Conservation (phyloP, 2,113 vertebrate species). For the Hippocampus mohnikei region DNA sequence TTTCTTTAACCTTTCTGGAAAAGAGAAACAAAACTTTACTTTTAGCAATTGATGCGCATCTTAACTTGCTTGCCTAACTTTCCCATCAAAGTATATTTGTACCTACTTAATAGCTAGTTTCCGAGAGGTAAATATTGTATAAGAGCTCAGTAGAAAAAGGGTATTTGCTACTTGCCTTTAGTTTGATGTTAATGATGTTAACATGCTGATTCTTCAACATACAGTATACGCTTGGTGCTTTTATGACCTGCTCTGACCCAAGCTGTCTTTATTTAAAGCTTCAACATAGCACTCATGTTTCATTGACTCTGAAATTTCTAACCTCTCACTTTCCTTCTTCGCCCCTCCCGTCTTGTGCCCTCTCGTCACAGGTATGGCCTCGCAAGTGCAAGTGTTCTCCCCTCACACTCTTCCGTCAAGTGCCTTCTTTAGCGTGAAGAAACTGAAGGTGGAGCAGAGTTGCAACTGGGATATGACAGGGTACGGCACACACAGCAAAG, state of each 20-base stretch:
- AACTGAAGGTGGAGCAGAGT: slow-evolving; percentile 97
- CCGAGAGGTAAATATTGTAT: neutral
- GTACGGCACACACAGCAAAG: slow-evolving; percentile 96
- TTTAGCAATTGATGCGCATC: neutral
- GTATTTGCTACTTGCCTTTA: slow-evolving; percentile 9
- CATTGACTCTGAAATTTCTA: slow-evolving; percentile 67
- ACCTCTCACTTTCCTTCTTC: slow-evolving; percentile 60
- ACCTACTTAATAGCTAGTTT: neutral
- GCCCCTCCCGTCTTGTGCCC: slow-evolving; percentile 44
- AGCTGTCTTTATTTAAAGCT: slow-evolving; percentile 71
- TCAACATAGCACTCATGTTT: slow-evolving; percentile 61
- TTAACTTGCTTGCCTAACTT: neutral
- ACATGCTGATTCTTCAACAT: slow-evolving; percentile 26
- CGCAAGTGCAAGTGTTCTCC: slow-evolving; percentile 97
- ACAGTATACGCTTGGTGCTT: slow-evolving; percentile 36
- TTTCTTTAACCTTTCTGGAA: neutral
- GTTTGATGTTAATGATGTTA: slow-evolving; percentile 19
- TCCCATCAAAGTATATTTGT: neutral
- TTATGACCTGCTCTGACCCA: slow-evolving; percentile 59
- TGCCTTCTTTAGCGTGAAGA: slow-evolving; percentile 99
- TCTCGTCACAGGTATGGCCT: slow-evolving; percentile 90
- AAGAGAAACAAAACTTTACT: neutral
- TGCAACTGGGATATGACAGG: slow-evolving; percentile 99
- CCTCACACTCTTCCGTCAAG: slow-evolving; percentile 97
- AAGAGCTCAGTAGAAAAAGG: neutral